A percentile compares a stretch with the other conserved stretches of the same genome.
phyloP scores from a whole-genome alignment of 2,113 vertebrate species.

The Bubo bubo region DNA sequence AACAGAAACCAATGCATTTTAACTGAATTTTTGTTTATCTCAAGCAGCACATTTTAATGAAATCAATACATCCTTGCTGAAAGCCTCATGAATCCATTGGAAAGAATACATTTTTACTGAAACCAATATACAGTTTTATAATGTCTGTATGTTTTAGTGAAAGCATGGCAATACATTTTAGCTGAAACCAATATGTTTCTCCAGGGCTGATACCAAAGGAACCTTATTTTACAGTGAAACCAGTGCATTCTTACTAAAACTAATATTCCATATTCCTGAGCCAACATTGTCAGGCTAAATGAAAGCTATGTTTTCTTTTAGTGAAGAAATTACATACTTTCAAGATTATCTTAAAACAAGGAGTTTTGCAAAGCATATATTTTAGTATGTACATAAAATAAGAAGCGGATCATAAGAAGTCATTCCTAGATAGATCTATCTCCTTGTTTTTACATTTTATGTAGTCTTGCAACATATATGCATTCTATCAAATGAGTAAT shows the following conservation, averaged over 20 bases:
- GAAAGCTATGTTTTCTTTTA: constrained; percentile 63
- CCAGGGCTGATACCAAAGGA: constrained; percentile 56
- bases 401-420: constrained; percentile 16
- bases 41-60: constrained; percentile 81
- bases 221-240: constrained; percentile 63
- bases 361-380: constrained; percentile 31
- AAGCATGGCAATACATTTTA: constrained; percentile 73
- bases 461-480: neutral
- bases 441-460: neutral
- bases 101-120: constrained; percentile 76
- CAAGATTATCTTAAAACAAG: constrained; percentile 31
- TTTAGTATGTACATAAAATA: constrained; percentile 50
- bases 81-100: constrained; percentile 75
- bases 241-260: constrained; percentile 67
- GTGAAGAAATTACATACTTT: constrained; percentile 52
- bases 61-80: constrained; percentile 82
- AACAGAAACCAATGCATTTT: constrained; percentile 81
- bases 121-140: constrained; percentile 75
- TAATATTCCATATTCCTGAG: constrained; percentile 61
- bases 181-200: constrained; percentile 75
- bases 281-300: constrained; percentile 51
- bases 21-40: constrained; percentile 83
- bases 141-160: constrained; percentile 76
- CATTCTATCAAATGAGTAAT: neutral
- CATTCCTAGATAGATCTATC: neutral